phyloP scores from a whole-genome alignment of 35 echinoderm and acorn worm species.

The Acanthaster planci region DNA sequence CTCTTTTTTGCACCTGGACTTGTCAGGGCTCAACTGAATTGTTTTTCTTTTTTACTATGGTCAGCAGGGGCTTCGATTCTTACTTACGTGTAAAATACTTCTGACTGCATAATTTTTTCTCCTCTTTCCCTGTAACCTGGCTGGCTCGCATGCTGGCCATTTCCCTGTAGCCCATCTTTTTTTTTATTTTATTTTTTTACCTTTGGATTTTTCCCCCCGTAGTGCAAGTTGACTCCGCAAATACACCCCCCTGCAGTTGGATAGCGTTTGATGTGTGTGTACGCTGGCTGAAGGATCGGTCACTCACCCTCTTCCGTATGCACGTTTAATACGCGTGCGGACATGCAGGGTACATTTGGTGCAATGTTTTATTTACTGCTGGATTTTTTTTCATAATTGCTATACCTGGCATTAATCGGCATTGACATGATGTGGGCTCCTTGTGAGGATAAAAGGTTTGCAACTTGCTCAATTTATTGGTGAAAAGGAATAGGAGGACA shows the following conservation, averaged over 20 bases:
- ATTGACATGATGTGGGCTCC: too few relatives aligned
- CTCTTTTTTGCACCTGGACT: constrained; percentile 7
- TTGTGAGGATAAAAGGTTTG: too few relatives aligned
- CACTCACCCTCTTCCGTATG: constrained; percentile 3
- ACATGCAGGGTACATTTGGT: too few relatives aligned
- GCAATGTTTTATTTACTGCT: too few relatives aligned
- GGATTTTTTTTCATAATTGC: too few relatives aligned
- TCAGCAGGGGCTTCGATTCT: background rate
- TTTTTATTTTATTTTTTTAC: too few relatives aligned
- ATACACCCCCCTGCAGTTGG: background rate
- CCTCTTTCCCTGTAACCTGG: background rate
- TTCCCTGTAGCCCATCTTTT: too few relatives aligned
- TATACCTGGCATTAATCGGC: too few relatives aligned
- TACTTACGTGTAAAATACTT: background rate
- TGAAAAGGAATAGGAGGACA: too few relatives aligned
- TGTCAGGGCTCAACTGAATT: background rate
- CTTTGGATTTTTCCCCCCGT: background rate
- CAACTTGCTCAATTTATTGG: too few relatives aligned
- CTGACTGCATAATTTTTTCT: constrained; percentile 2
- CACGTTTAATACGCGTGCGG: too few relatives aligned
- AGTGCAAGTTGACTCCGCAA: constrained; percentile 17
- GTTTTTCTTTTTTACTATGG: background rate
- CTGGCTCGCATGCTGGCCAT: too few relatives aligned
- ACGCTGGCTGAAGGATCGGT: constrained; percentile 2
- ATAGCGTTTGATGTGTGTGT: background rate